Percentiles rank a stretch among this genome's conserved stretches.
These are phyloP conservation scores for Amorpha juglandis DNA, from an alignment of 2,888 invertebrate species.

Conservation along the genomic window DNA sequence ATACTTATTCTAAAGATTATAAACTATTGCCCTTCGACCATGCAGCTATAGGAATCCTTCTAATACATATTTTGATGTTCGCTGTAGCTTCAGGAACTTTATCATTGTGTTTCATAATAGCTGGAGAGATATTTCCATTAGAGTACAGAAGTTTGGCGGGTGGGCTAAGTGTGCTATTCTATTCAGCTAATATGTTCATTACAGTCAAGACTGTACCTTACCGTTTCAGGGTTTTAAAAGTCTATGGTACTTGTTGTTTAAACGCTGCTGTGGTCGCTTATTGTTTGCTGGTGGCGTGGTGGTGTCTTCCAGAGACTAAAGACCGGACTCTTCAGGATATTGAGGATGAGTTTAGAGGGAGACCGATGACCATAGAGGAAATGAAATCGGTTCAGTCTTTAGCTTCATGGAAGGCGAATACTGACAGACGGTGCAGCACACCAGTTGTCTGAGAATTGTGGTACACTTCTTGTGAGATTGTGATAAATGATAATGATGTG, in stretches of 20 bases:
- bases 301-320: conserved; percentile 68
- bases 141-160: conserved; percentile 79
- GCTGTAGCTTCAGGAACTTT: conserved; percentile 74
- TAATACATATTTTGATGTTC: conserved; percentile 51
- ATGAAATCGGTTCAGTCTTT: conserved; percentile 56
- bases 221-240: conserved; percentile 52
- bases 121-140: conserved; percentile 85
- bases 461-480: conserved; percentile 12
- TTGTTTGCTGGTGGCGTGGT: conserved; percentile 56
- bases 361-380: conserved; percentile 50
- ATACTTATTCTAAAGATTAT: conserved; percentile 41
- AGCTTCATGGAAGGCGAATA: conserved; percentile 49
- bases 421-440: conserved; percentile 53
- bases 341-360: conserved; percentile 69
- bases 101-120: conserved; percentile 86
- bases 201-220: conserved; percentile 63
- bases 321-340: conserved; percentile 72
- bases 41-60: conserved; percentile 39
- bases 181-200: conserved; percentile 62
- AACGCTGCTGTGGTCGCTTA: conserved; percentile 58
- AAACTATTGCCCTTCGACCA: conserved; percentile 40
- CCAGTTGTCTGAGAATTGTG: conserved; percentile 24
- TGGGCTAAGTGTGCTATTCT: conserved; percentile 55
- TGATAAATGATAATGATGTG: not conserved
- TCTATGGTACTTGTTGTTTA: conserved; percentile 60